Evolutionary conservation across 2,888 invertebrate genomes (phyloP).

Genomic region (Lissocephala sabroskyi): DNA sequence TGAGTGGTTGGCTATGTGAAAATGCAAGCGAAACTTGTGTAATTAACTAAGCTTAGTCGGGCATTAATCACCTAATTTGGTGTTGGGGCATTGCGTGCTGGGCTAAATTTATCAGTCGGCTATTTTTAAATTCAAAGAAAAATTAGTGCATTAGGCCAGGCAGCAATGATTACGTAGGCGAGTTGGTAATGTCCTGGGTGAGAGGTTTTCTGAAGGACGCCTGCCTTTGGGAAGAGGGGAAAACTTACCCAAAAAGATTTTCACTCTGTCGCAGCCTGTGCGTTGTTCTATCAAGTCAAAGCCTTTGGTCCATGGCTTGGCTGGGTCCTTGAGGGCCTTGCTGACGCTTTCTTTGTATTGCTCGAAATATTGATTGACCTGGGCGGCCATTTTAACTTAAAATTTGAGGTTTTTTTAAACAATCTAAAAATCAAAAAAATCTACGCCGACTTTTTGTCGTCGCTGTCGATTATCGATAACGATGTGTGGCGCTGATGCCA

Average conservation of each 20-base stretch:
- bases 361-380: constrained; percentile 62
- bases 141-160: constrained; percentile 15
- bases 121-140: constrained; percentile 43
- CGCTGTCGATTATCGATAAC: too few relatives aligned
- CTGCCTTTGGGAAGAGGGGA: background rate
- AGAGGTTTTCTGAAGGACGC: constrained; percentile 10
- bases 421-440: too few relatives aligned
- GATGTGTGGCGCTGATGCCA: too few relatives aligned
- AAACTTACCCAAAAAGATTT: constrained; percentile 84
- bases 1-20: background rate
- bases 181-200: constrained; percentile 9
- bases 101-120: constrained; percentile 33
- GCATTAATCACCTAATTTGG: constrained; percentile 23
- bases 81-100: constrained; percentile 19
- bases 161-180: constrained; percentile 25
- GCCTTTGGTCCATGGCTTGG: constrained; percentile 81
- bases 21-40: too few relatives aligned
- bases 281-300: constrained; percentile 80
- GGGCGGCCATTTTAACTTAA: constrained; percentile 29
- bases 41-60: constrained; percentile 8
- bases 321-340: constrained; percentile 77
- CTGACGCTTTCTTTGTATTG: constrained; percentile 77
- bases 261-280: constrained; percentile 82
- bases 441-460: too few relatives aligned
- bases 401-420: too few relatives aligned